Evolutionary conservation across 2,113 vertebrate genomes (phyloP), one percentile per base, ranked within the genome.

Genomic region (Stomatorhinus ivindoensis): DNA sequence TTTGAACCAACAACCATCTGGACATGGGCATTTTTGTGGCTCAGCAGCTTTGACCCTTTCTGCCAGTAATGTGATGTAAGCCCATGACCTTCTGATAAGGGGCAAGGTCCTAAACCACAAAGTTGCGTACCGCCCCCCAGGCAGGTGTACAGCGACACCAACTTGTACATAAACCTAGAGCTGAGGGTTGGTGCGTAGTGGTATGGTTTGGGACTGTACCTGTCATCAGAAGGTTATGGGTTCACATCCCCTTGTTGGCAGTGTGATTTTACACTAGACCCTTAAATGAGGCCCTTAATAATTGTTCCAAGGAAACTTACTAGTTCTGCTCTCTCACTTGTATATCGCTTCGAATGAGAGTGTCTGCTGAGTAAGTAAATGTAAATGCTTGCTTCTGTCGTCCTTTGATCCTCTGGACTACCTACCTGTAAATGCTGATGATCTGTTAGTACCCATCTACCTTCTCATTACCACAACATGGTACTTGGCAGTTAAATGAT

Each of bases 391-490:
- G n/a, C 10, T 2, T 50, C 2, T 1, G 21, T 51, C 85, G 39
- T 47, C 17, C 19, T 86, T 51, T 39, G 27, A 53, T 86, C 85
- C 6, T 9, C 47, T n/a, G 11, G 11, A 31, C 47, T 50, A 21
- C n/a, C 85, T 87, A 53, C 85, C 85, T 55, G 48, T 87, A 87
- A 87, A 88, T 80, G n/a, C n/a, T 47, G 46, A 48, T 76, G 46
- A 76, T 73, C 24, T 73, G 39, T 31, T 53, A 69, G 21, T 42
- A 65, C 13, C 58, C 42, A 69, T 15, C 55, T 50, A 46, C 31
- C 1, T 46, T 87, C 50, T 87, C 50, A 9, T 55, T 80, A 24
- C 44, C 84, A 44, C 55, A 27, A 61, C 0, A 39, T 10, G 21
- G 51, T 9, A 44, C 53, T 87, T 19, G 1, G 87, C 51, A 42